Base-by-base conservation (phyloP, 2,113 vertebrate genomes). In the Gopherus evgoodei region DNA sequence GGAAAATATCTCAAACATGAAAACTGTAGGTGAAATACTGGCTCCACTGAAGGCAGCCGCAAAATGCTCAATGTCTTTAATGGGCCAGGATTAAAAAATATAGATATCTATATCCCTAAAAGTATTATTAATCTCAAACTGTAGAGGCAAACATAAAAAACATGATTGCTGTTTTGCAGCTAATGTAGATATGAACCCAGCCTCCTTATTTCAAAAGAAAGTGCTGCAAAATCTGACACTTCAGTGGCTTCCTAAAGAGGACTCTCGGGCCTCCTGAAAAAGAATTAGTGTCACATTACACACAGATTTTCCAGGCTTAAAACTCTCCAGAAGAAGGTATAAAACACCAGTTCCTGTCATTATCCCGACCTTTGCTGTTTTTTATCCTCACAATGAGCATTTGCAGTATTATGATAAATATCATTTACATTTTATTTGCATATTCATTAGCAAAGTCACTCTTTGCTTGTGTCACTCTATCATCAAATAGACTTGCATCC, bases 21-120 rank as follows among this genome's bases (percentile, higher is more conserved):
- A 76, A 76, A 44, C 11, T 12, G 19, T 12, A 76, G 80, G 42
- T 76, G 91, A 93, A 93, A 93, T 90, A 25, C 75, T 72, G 65
- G 65, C 35, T 72, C 57, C 16, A 44, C 93, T 75, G 25, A 87
- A 94, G 57, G 87, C 69, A 80, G 57, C 5, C 79, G 47, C 75
- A 89, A 89, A 92, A 52, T 22, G 93, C 92, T 90, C 86, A 84
- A 76, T n/a, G 69, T 4, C 24, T 56, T 75, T 12, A 78, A 13
- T 84, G 24, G 83, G 86, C 25, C 87, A 69, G 75, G 62, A 85
- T 52, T 78, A 9, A 72, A 49, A 87, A 75, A 91, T 54, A 54
- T 54, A 54, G 84, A 90, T 80, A 79, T 90, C 31, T 95, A n/a
- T 95, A 94, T 88, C 85, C 29, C 62, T 19, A 76, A 42, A 76